Percentiles rank a stretch among this genome's conserved stretches.
These are phyloP conservation scores for Heliconius congener DNA, from an alignment of 1,140 invertebrate species.

Conservation along the genomic window DNA sequence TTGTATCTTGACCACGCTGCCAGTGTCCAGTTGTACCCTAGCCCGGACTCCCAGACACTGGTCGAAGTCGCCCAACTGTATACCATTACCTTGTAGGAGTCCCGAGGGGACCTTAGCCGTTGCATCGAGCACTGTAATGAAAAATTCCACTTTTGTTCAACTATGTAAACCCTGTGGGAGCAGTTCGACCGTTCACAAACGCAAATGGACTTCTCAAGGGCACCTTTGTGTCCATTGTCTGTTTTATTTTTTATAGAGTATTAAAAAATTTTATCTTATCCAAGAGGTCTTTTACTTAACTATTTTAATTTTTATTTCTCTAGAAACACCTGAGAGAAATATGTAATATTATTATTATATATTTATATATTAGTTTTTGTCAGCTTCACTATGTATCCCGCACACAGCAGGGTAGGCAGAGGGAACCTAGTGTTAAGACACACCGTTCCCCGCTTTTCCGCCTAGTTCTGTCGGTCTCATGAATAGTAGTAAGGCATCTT, in stretches of 20 bases:
- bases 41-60: conserved; percentile 84
- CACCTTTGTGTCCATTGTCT: conserved; percentile 26
- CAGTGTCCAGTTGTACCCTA: conserved; percentile 80
- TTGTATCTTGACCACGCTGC: conserved; percentile 82
- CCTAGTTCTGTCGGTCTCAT: too few relatives aligned
- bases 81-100: conserved; percentile 85
- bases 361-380: too few relatives aligned
- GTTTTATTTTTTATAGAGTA: conserved; percentile 24
- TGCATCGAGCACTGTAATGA: conserved; percentile 86
- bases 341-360: too few relatives aligned
- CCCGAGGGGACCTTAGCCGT: conserved; percentile 86
- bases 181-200: conserved; percentile 33
- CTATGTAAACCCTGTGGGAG: conserved; percentile 43
- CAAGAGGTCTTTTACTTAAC: not conserved
- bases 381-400: too few relatives aligned
- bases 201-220: conserved; percentile 36
- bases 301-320: not conserved
- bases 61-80: conserved; percentile 87
- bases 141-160: conserved; percentile 50
- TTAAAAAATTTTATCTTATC: conserved; percentile 7
- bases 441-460: too few relatives aligned
- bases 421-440: too few relatives aligned
- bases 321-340: not conserved
- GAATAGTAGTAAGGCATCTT: too few relatives aligned
- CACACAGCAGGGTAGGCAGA: too few relatives aligned